Conservation (phyloP, 2,888 invertebrate species). For the Cancer borealis region DNA sequence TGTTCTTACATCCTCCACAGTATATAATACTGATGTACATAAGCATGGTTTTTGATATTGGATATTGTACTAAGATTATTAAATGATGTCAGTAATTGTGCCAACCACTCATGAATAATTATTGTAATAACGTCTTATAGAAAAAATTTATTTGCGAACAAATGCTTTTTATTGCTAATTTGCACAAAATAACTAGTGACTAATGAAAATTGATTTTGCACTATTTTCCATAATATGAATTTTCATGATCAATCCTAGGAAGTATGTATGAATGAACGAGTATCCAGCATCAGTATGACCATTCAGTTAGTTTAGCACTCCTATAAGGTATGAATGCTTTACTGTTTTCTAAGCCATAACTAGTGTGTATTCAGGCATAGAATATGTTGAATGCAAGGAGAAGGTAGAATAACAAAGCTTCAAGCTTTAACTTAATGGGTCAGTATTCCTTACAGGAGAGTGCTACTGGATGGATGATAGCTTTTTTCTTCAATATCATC, state of each 20-base stretch:
- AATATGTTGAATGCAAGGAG: background rate
- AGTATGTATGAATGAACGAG: background rate
- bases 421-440: background rate
- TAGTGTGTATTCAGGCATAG: background rate
- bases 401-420: background rate
- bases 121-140: background rate
- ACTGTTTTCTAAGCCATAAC: background rate
- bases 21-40: background rate
- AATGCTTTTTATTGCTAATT: background rate
- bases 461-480: background rate
- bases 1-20: background rate
- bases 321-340: background rate
- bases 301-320: background rate
- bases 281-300: background rate
- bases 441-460: slow-evolving; percentile 2
- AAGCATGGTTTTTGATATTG: background rate
- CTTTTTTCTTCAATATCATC: background rate
- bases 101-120: background rate
- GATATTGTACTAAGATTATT: background rate
- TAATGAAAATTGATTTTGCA: background rate
- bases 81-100: background rate
- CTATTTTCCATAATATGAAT: background rate
- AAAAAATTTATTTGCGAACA: background rate
- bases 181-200: background rate
- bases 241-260: background rate